Evolutionary conservation across 53 echinoderm and acorn worm species (phyloP), one percentile per base, ranked within the genome.

Genomic region (Antedon mediterranea): DNA sequence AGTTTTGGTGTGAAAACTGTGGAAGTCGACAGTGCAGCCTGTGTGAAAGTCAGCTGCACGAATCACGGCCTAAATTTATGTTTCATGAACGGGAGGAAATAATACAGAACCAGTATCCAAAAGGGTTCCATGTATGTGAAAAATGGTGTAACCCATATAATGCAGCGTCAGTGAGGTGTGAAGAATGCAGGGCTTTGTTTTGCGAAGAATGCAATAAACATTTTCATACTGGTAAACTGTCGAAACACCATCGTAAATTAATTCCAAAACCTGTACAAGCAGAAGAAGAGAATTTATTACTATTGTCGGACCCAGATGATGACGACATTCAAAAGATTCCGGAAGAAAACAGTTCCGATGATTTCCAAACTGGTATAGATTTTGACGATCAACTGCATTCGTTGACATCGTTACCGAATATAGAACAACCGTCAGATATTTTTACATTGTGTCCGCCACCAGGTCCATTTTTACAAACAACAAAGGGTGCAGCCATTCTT

Each of bases 61-160:
- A 85, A 34, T 83, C 79, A 20, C 72, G 79, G 75, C 83, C 82
- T 11, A 84, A 85, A 83, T 87, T 91, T 29, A 78, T 75, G 4
- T 78, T 80, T 73, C 94, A 94, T 77, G 81, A 82, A 33, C 89
- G 94, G 0, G 72, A 43, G n/a, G 87, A 81, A 90, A 94, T 94
- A 76, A 87, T 81, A 77, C 86, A 84, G 74, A 78, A 75, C 0
- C 77, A 80, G 70, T 87, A 82, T 28, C 80, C 86, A 34, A 80
- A 81, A 33, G 84, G 84, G 14, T 72, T 79, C 0, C 79, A 80
- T 43, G 75, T 77, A 77, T 91, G 94, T 90, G 88, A 84, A 11
- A 89, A 91, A 81, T 91, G 90, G 87, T 90, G 91, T 76, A 85
- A 83, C 42, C 94, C 94, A 15, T 82, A 87, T 73, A 94, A 89